These are phyloP conservation scores for Lottia gigantea DNA, from an alignment of 2,888 invertebrate genomes.

Conservation along the genomic window DNA sequence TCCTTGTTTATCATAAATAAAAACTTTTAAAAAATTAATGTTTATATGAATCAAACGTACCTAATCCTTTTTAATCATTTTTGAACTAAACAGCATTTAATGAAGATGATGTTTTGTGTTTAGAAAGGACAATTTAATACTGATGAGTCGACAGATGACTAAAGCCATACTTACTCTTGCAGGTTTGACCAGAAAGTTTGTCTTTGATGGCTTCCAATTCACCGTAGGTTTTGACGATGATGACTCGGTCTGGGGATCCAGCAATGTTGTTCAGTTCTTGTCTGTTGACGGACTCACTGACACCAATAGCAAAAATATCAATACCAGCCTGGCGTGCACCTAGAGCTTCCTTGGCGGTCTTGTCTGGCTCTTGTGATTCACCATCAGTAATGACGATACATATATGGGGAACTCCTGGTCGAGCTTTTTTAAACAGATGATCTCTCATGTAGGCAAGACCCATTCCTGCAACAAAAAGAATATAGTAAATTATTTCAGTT, in stretches of 20 bases:
- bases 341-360: conserved; percentile 22
- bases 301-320: conserved; percentile 33
- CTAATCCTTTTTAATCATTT: too few relatives aligned
- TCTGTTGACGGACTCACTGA: conserved; percentile 21
- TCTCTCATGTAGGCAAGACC: not conserved
- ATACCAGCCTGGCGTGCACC: conserved; percentile 21
- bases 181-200: conserved; percentile 23
- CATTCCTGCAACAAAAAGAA: not conserved
- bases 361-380: conserved; percentile 13
- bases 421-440: not conserved
- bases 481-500: too few relatives aligned
- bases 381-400: not conserved
- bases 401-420: not conserved
- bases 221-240: conserved; percentile 27
- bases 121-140: too few relatives aligned
- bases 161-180: conserved; percentile 14
- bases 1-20: too few relatives aligned
- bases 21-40: too few relatives aligned
- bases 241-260: conserved; percentile 20
- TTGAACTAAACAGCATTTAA: too few relatives aligned
- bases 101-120: too few relatives aligned
- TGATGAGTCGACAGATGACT: too few relatives aligned
- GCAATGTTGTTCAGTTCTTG: conserved; percentile 33
- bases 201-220: conserved; percentile 29
- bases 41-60: too few relatives aligned